Conservation (phyloP, 2,113 vertebrate species). For the Laticauda colubrina region DNA sequence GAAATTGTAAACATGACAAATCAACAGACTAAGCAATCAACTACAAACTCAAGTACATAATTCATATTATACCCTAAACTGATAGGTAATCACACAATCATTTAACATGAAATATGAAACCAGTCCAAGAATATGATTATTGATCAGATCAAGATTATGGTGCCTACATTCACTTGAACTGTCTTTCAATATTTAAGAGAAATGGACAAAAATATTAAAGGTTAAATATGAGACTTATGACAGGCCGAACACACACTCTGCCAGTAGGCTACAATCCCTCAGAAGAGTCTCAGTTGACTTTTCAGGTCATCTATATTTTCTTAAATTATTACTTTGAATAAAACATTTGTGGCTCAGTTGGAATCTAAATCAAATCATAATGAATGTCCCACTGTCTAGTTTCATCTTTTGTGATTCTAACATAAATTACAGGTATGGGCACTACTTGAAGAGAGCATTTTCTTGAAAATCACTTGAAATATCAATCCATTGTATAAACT, state of each 20-base stretch:
- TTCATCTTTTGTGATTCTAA: neutral
- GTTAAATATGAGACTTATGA: neutral
- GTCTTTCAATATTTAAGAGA: neutral
- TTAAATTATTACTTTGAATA: neutral
- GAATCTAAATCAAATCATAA: neutral
- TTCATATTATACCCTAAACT: neutral
- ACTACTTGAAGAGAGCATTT: neutral
- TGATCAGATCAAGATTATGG: neutral
- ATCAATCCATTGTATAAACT: neutral
- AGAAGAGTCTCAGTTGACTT: neutral
- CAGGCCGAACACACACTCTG: neutral
- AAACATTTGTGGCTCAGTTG: neutral
- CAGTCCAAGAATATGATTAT: neutral
- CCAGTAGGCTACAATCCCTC: neutral
- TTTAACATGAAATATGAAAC: neutral
- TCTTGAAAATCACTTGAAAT: neutral
- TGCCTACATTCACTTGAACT: neutral
- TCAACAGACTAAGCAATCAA: neutral
- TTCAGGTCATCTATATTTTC: neutral
- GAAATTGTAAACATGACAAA: neutral
- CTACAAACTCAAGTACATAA: neutral
- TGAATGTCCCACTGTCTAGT: neutral
- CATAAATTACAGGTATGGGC: neutral
- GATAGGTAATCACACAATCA: neutral
- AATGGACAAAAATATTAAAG: neutral